Conservation (phyloP, 2,797 vertebrate genomes). For the Atherinosoma microstoma region DNA sequence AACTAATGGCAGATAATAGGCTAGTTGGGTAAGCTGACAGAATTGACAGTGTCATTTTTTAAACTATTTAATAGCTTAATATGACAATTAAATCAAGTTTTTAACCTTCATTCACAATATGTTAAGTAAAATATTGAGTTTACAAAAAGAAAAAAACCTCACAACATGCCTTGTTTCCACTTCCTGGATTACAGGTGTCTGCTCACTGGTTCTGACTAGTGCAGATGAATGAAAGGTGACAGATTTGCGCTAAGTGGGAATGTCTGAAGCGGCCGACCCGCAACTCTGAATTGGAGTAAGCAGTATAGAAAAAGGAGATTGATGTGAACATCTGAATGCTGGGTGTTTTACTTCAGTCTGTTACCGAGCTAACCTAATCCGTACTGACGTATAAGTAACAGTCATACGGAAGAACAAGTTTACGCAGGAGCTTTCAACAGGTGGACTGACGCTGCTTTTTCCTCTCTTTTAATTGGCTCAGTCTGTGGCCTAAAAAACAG, state of each 20-base stretch:
- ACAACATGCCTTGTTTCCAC: too few relatives aligned
- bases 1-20: too few relatives aligned
- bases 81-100: not conserved
- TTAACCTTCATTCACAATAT: not conserved
- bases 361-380: not conserved
- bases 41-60: too few relatives aligned
- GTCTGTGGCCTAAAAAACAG: not conserved
- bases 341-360: not conserved
- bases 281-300: too few relatives aligned
- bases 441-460: not conserved
- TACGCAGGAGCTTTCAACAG: not conserved
- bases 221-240: too few relatives aligned
- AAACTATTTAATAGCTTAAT: too few relatives aligned
- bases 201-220: not conserved
- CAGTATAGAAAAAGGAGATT: not conserved
- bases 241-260: too few relatives aligned
- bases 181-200: not conserved
- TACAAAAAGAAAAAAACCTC: too few relatives aligned
- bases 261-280: not conserved
- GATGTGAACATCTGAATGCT: not conserved
- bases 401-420: not conserved
- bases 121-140: too few relatives aligned
- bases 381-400: not conserved
- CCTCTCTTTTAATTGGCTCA: not conserved
- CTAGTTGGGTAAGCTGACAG: too few relatives aligned